These are phyloP conservation scores for Trissolcus japonicus DNA, from an alignment of 2,888 invertebrate species.

Conservation along the genomic window DNA sequence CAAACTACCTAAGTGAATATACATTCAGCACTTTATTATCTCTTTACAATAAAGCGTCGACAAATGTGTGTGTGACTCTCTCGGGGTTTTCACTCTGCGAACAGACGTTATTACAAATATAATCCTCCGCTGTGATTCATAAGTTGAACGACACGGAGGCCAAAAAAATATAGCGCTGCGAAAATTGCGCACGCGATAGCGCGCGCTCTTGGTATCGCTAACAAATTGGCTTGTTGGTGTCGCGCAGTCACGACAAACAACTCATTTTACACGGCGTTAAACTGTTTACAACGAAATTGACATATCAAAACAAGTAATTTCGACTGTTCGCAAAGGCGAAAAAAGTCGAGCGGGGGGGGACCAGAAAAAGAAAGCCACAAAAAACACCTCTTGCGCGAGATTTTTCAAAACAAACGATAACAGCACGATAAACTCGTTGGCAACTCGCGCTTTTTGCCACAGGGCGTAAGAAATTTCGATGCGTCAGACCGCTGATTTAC, in stretches of 20 bases:
- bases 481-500: conserved; percentile 19
- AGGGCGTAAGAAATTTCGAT: conserved; percentile 7
- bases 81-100: neutral
- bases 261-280: conserved; percentile 19
- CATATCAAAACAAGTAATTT: conserved; percentile 37
- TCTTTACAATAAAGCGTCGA: conserved; percentile 19
- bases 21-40: conserved; percentile 29
- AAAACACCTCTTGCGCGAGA: too few relatives aligned
- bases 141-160: conserved; percentile 46
- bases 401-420: conserved; percentile 19
- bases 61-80: neutral
- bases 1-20: conserved; percentile 4
- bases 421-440: conserved; percentile 19
- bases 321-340: conserved; percentile 8
- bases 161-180: conserved; percentile 12
- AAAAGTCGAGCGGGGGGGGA: neutral
- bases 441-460: conserved; percentile 14
- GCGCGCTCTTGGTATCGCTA: conserved; percentile 10
- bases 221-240: conserved; percentile 24
- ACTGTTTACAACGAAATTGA: conserved; percentile 33
- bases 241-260: conserved; percentile 26
- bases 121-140: conserved; percentile 35
- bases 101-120: conserved; percentile 30
- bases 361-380: neutral
- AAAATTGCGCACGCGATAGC: conserved; percentile 24